Conservation (phyloP, 2,888 invertebrate genomes). For the Muschampia plurimacula region DNA sequence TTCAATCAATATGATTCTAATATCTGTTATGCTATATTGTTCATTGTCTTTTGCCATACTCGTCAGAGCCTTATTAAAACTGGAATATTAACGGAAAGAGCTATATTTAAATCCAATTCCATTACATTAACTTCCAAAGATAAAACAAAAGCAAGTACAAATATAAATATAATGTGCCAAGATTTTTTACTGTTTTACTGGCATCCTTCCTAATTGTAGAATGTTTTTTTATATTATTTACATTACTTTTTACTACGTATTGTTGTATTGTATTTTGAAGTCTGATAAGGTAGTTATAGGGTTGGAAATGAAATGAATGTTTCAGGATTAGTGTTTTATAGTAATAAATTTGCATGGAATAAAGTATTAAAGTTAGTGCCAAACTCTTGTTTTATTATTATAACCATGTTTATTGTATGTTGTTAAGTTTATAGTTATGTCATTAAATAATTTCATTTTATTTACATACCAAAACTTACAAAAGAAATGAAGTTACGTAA, state of each 20-base stretch:
- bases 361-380: slow-evolving; percentile 15
- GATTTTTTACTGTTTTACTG: slow-evolving; percentile 29
- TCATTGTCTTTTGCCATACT: too few species aligned
- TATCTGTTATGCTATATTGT: too few species aligned
- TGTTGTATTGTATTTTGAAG: slow-evolving; percentile 26
- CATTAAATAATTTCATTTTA: too few species aligned
- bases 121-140: slow-evolving; percentile 42
- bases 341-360: background rate
- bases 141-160: slow-evolving; percentile 45
- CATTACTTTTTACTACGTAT: slow-evolving; percentile 19
- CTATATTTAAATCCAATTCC: slow-evolving; percentile 22
- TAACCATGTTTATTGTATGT: too few species aligned
- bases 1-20: too few species aligned
- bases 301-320: background rate
- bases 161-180: slow-evolving; percentile 46
- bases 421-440: too few species aligned
- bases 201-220: slow-evolving; percentile 60
- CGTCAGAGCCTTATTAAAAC: too few species aligned
- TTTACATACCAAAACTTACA: too few species aligned
- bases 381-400: background rate
- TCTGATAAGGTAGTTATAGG: slow-evolving; percentile 17
- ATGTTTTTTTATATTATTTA: slow-evolving; percentile 31
- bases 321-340: slow-evolving; percentile 1
- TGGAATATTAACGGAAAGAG: background rate
- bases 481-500: too few species aligned